A percentile compares a stretch with the other conserved stretches of the same genome.
Evolutionary conservation across 2,888 invertebrate species (phyloP).

Genomic region (Dinocampus coccinellae): DNA sequence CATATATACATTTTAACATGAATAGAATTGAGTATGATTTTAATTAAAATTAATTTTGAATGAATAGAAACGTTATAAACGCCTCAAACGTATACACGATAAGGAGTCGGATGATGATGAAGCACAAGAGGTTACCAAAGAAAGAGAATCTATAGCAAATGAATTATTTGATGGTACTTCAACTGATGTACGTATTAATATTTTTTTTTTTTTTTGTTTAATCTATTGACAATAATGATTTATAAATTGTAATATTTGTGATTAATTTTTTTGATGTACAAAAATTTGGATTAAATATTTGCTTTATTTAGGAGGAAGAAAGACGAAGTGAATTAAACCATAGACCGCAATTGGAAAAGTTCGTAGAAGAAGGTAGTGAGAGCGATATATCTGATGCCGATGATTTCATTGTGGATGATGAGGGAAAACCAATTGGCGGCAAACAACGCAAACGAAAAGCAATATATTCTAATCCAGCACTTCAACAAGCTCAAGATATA

Average conservation of each 20-base stretch:
- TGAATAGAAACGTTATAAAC: slow-evolving; percentile 81
- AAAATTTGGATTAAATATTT: no score
- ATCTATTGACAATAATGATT: slow-evolving; percentile 19
- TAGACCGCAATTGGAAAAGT: slow-evolving; percentile 73
- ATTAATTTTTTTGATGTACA: background rate
- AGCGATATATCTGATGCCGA: slow-evolving; percentile 89
- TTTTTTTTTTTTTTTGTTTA: slow-evolving; percentile 27
- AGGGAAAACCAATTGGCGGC: slow-evolving; percentile 88
- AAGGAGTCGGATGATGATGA: slow-evolving; percentile 94
- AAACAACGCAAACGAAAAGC: slow-evolving; percentile 84
- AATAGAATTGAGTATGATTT: no score
- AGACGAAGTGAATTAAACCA: slow-evolving; percentile 80
- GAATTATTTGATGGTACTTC: slow-evolving; percentile 88
- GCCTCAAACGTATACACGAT: slow-evolving; percentile 86
- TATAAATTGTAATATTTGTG: background rate
- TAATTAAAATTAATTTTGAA: no score
- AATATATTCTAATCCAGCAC: slow-evolving; percentile 88
- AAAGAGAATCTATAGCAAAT: slow-evolving; percentile 90
- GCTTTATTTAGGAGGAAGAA: slow-evolving; percentile 79
- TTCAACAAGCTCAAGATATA: slow-evolving; percentile 98
- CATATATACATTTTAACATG: slow-evolving; percentile 43
- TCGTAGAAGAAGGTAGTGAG: slow-evolving; percentile 83
- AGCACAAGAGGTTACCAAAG: slow-evolving; percentile 80
- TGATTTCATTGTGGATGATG: slow-evolving; percentile 98
- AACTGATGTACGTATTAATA: slow-evolving; percentile 78